Base-by-base conservation (phyloP, 2,797 vertebrate genomes). In the Falco naumanni region DNA sequence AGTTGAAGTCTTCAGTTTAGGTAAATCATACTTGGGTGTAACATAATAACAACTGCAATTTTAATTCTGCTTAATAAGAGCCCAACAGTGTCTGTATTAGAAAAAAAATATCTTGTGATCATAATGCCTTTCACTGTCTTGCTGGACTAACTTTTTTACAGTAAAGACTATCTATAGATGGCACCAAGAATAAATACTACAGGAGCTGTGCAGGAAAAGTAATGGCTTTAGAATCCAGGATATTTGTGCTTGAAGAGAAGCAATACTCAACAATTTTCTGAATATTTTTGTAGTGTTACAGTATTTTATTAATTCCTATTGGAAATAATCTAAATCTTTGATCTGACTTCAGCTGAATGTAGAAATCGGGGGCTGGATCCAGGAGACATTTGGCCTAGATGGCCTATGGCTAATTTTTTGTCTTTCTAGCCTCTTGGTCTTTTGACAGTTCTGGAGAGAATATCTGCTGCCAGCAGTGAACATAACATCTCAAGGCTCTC, bases 161-260 rank as follows among this genome's bases (percentile, higher is more conserved):
- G 60, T 37, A 63, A 80, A 21, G 47, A 31, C 59, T 94, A 92
- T 82, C 94, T 90, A 93, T 84, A 91, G 91, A 33, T 95, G 94
- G 88, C 88, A 96, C 83, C 64, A 94, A 80, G 82, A 93, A 68
- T 94, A 90, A 94, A 89, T 83, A 39, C 39, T 83, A 70, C 17
- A 47, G 60, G 66, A 56, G 2, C 48, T 61, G 24, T 37, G 54
- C 5, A 64, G 71, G 39, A 66, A 48, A 91, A 84, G 21, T 80
- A 9, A 25, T 17, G 72, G 64, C n/a, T 83, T 77, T 77, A 65
- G 26, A 79, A 72, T 76, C 8, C 19, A 60, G 15, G 19, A 37
- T 64, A 50, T 34, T 53, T 4, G 0, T 57, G 53, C 29, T 82
- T 60, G 28, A 56, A 37, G 41, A 45, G 74, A 69, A 66, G 22